A percentile compares a stretch with the other conserved stretches of the same genome.
phyloP scores from a whole-genome alignment of 2,113 vertebrate genomes.

The Hiodon tergisus region DNA sequence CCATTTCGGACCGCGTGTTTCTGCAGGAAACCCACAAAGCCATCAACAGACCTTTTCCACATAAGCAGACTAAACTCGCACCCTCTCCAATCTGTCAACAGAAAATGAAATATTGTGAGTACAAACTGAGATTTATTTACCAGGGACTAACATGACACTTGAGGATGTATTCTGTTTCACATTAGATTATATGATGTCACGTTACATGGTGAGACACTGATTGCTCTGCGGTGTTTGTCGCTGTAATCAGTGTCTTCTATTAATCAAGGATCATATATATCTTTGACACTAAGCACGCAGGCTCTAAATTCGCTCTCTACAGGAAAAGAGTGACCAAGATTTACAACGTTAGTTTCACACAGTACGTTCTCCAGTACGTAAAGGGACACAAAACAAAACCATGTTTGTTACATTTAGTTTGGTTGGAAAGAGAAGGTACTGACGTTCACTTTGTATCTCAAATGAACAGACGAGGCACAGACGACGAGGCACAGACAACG shows the following conservation, averaged over 20 bases:
- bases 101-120: neutral
- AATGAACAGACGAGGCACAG: too few relatives aligned
- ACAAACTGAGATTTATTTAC: conserved; percentile 29
- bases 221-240: conserved; percentile 42
- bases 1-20: too few relatives aligned
- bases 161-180: conserved; percentile 45
- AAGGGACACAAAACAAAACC: neutral
- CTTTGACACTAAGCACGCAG: conserved; percentile 13
- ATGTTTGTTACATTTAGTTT: neutral
- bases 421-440: too few relatives aligned
- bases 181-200: conserved; percentile 48
- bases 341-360: neutral
- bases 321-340: neutral
- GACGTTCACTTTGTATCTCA: too few relatives aligned
- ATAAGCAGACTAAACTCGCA: too few relatives aligned
- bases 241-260: conserved; percentile 55
- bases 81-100: too few relatives aligned
- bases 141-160: conserved; percentile 30
- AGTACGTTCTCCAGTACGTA: neutral
- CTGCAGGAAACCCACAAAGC: too few relatives aligned
- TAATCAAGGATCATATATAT: conserved; percentile 41
- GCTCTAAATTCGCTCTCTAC: neutral
- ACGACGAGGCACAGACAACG: too few relatives aligned
- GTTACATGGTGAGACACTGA: conserved; percentile 35
- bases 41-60: too few relatives aligned